phyloP scores from a whole-genome alignment of 2,888 invertebrate species.

The Graphium colonna region DNA sequence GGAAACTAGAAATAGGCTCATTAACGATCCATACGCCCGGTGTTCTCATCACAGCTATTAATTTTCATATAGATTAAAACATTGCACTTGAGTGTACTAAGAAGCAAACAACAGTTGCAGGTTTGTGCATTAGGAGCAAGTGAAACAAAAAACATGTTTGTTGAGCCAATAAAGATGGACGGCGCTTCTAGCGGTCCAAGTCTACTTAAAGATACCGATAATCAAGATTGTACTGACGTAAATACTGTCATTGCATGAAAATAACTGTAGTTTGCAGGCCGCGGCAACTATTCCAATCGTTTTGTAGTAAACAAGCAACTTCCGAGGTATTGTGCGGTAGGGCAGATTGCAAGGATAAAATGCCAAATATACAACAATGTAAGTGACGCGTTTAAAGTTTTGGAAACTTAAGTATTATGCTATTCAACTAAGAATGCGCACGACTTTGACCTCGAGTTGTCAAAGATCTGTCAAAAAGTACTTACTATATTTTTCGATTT shows the following conservation, averaged over 20 bases:
- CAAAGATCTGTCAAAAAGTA: no score
- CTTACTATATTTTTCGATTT: no score
- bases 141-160: not conserved
- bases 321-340: not conserved
- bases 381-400: no score
- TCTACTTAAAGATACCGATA: constrained; percentile 12
- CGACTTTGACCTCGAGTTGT: no score
- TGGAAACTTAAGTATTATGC: no score
- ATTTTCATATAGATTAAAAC: no score
- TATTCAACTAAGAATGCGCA: no score
- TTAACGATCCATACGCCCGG: no score
- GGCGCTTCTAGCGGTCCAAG: not conserved
- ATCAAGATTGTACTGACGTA: constrained; percentile 14
- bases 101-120: not conserved
- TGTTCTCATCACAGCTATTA: no score
- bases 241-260: constrained; percentile 17
- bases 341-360: not conserved
- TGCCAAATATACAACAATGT: no score
- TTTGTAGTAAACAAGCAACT: not conserved
- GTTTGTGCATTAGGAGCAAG: not conserved
- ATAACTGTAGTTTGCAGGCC: constrained; percentile 12
- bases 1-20: no score
- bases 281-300: constrained; percentile 5
- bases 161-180: not conserved
- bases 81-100: not conserved